These are phyloP conservation scores for Ramazzottius varieornatus DNA, from an alignment of 2,888 invertebrate genomes.

Conservation along the genomic window DNA sequence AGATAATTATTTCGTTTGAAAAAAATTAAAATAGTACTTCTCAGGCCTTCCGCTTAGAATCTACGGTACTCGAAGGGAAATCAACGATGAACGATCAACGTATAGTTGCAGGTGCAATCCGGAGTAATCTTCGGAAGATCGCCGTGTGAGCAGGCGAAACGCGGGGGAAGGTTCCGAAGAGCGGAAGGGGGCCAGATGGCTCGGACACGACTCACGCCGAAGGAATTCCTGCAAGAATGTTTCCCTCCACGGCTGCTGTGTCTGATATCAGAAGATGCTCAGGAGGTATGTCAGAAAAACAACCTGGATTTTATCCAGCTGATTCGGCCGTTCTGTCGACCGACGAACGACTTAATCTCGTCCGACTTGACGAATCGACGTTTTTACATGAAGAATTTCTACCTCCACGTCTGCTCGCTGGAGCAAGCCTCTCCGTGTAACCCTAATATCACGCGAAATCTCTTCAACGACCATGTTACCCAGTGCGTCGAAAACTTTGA, in stretches of 20 bases:
- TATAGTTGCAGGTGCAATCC: no score
- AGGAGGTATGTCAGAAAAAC: conserved; percentile 58
- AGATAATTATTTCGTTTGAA: no score
- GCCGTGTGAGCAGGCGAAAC: no score
- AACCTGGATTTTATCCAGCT: conserved; percentile 67
- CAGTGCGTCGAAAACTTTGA: not conserved
- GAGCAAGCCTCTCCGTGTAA: not conserved
- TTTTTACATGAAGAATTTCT: not conserved
- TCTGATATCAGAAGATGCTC: conserved; percentile 51
- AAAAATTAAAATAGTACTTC: no score
- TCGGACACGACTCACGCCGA: conserved; percentile 23
- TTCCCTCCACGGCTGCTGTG: conserved; percentile 71
- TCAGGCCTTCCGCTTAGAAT: no score
- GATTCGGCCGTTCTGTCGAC: conserved; percentile 57
- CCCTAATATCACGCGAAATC: not conserved
- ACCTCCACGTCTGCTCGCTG: not conserved
- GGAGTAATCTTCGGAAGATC: no score
- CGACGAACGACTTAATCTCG: conserved; percentile 33
- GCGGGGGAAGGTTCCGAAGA: no score
- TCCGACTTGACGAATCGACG: not conserved
- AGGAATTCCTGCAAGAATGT: conserved; percentile 58
- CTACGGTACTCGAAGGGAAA: no score
- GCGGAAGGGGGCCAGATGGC: conserved; percentile 17
- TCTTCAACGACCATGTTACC: not conserved
- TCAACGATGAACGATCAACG: no score